Percentiles rank a stretch among this genome's conserved stretches.
phyloP scores from a whole-genome alignment of 92 coral and sea anemone genomes.

The Heteractis magnifica region DNA sequence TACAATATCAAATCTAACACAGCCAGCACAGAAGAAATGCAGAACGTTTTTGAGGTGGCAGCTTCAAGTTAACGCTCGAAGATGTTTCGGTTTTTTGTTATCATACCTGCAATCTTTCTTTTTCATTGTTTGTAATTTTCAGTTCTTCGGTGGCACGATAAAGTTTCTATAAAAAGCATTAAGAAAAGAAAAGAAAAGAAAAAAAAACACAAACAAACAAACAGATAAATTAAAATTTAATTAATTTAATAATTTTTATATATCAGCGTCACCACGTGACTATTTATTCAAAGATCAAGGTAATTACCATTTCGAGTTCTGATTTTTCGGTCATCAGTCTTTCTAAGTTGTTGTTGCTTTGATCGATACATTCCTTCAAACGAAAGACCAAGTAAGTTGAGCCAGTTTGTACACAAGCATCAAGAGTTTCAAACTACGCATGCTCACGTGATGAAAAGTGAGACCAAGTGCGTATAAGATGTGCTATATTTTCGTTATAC shows the following conservation, averaged over 20 bases:
- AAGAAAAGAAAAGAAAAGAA: background rate
- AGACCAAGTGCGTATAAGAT: no score
- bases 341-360: conserved; percentile 10
- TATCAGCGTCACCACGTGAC: no score
- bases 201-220: background rate
- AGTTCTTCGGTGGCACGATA: background rate
- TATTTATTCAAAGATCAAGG: background rate
- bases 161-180: background rate
- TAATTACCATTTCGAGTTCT: conserved; percentile 3
- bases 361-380: background rate
- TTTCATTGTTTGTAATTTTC: background rate
- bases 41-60: no score
- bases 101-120: background rate
- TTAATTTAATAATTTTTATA: no score
- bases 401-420: no score
- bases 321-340: background rate
- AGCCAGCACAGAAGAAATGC: no score
- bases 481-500: no score
- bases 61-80: no score
- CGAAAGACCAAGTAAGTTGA: background rate
- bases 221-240: no score
- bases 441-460: no score
- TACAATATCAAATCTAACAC: no score
- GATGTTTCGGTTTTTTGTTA: background rate
- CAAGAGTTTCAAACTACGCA: no score